Evolutionary conservation across 2,797 vertebrate species (phyloP), one percentile per base, ranked within the genome.

Genomic region (Bradypus variegatus): DNA sequence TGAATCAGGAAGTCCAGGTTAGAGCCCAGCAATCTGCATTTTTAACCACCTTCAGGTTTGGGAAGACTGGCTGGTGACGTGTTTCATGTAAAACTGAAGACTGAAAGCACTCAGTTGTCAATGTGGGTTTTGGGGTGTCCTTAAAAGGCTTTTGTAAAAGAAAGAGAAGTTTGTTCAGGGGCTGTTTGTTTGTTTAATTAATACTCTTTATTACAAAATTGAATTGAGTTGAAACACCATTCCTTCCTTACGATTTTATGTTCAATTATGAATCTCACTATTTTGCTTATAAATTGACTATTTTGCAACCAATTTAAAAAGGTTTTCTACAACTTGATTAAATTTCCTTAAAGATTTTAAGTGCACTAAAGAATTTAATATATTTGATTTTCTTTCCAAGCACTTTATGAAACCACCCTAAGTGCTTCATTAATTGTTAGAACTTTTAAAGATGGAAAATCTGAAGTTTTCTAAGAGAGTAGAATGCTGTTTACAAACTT

Each of bases 61-160:
- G 50, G 53, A 38, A 6, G 48, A 3, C n/a, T 7, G 4, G 11
- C 4, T 3, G 7, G 6, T 19, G 55, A 64, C 21, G 8, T 15
- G 0, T 27, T n/a, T 33, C n/a, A 11, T 4, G 12, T 14, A 48
- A 27, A 58, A 19, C 16, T 64, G 38, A 41, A n/a, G 14, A 41
- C 85, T 19, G 2, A 29, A 48, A 29, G 25, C 60, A 18, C 50
- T 11, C 21, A 53, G 15, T 48, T 45, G 75, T 80, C 33, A 75
- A 2, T 1, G 0, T 6, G 31, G 53, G 18, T 0, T 15, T 15
- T 31, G 58, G 72, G 53, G 8, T 41, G 53, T 29, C 23, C 58
- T 45, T 27, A 82, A 45, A 58, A 55, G n/a, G 1, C 72, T 55
- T 79, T 55, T 19, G 38, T 62, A 50, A 60, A 84, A 70, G 72